phyloP scores from a whole-genome alignment of 2,888 invertebrate genomes.

The Diarsia mendica region DNA sequence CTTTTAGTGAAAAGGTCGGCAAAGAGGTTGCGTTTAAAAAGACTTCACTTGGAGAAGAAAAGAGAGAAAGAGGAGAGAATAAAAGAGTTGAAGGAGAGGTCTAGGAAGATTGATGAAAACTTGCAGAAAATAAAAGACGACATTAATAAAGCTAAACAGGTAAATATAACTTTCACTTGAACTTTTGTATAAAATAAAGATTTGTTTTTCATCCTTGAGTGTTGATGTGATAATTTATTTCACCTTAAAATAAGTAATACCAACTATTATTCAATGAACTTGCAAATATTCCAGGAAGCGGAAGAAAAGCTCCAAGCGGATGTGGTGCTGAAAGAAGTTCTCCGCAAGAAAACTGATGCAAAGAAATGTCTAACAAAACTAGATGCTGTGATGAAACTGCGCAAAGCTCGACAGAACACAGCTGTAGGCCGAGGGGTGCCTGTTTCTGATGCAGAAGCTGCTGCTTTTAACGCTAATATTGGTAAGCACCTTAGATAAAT shows the following conservation, averaged over 20 bases:
- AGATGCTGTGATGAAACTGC: conserved; percentile 91
- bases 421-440: conserved; percentile 91
- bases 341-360: conserved; percentile 93
- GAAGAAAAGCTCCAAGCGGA: conserved; percentile 93
- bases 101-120: conserved; percentile 92
- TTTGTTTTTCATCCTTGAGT: background rate
- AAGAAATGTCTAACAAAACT: conserved; percentile 92
- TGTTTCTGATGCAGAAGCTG: conserved; percentile 87
- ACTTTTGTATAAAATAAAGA: background rate
- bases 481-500: conserved; percentile 79
- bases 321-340: conserved; percentile 92
- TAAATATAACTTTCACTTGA: conserved; percentile 60
- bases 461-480: conserved; percentile 90
- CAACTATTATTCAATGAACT: background rate
- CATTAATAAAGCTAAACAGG: conserved; percentile 91
- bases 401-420: conserved; percentile 91
- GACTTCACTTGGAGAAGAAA: conserved; percentile 78
- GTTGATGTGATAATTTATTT: background rate
- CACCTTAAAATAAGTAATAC: too few species aligned
- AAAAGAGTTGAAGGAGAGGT: conserved; percentile 85
- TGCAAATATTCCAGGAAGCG: conserved; percentile 87
- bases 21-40: conserved; percentile 87
- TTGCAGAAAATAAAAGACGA: conserved; percentile 91
- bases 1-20: conserved; percentile 84
- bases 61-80: conserved; percentile 80